These are phyloP conservation scores for Loris lydekkerianus DNA, from an alignment of 2,797 vertebrate genomes.

Conservation along the genomic window DNA sequence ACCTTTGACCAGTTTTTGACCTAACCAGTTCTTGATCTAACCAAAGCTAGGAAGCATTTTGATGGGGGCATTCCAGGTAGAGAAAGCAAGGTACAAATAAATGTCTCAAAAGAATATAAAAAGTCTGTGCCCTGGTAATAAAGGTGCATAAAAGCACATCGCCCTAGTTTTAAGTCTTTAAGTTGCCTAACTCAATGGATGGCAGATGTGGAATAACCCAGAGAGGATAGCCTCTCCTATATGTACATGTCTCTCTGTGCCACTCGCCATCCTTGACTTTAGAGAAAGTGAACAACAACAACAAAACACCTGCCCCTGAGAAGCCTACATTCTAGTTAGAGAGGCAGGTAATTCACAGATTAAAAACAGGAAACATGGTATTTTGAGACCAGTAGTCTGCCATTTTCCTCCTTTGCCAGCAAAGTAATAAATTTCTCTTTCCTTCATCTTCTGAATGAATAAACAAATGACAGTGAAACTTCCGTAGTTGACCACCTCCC, in stretches of 20 bases:
- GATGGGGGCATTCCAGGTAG: neutral
- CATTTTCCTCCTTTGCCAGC: no score
- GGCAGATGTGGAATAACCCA: neutral
- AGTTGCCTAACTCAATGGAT: neutral
- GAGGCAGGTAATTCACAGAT: slow-evolving; percentile 14
- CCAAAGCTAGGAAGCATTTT: neutral
- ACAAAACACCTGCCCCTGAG: neutral
- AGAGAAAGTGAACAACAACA: slow-evolving; percentile 2
- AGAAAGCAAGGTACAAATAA: neutral
- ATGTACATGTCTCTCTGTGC: neutral
- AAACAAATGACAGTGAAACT: no score
- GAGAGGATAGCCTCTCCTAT: neutral
- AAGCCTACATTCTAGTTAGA: neutral
- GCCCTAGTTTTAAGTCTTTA: neutral
- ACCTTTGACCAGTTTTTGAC: neutral
- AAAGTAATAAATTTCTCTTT: no score
- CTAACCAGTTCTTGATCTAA: neutral
- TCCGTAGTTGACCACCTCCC: no score
- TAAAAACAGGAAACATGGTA: neutral
- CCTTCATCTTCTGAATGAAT: no score
- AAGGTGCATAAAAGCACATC: neutral
- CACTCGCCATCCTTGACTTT: neutral
- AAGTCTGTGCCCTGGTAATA: neutral
- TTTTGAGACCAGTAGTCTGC: no score
- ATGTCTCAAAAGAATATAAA: neutral